A percentile compares a stretch with the other conserved stretches of the same genome.
Evolutionary conservation across 2,888 invertebrate genomes (phyloP).

Genomic region (Quadriops clusia): DNA sequence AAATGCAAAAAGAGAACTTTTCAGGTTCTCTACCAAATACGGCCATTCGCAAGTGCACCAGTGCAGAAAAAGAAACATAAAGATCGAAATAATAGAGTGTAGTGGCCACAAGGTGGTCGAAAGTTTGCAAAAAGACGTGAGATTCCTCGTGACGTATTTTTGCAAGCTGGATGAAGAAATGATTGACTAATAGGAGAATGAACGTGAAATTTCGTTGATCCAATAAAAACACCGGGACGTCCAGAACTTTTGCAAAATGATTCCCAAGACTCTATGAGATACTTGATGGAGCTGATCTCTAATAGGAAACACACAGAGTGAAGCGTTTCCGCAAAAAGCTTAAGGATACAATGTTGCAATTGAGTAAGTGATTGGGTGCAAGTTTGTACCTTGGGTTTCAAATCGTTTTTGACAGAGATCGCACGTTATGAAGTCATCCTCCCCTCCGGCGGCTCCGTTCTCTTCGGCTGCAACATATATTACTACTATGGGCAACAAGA

Average conservation of each 20-base stretch:
- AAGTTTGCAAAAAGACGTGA: too few relatives aligned
- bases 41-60: too few relatives aligned
- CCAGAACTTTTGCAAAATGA: slow-evolving; percentile 17
- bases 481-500: slow-evolving; percentile 3
- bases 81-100: too few relatives aligned
- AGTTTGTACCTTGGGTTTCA: slow-evolving; percentile 60
- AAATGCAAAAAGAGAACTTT: neutral
- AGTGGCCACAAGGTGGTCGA: too few relatives aligned
- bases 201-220: too few relatives aligned
- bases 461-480: slow-evolving; percentile 19
- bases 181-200: too few relatives aligned
- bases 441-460: slow-evolving; percentile 33
- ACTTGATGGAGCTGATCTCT: neutral
- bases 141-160: too few relatives aligned
- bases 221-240: too few relatives aligned
- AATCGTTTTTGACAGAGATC: slow-evolving; percentile 67
- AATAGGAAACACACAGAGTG: slow-evolving; percentile 5
- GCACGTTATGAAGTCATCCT: slow-evolving; percentile 53
- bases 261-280: slow-evolving; percentile 12
- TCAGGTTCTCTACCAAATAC: too few relatives aligned
- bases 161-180: too few relatives aligned
- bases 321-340: slow-evolving; percentile 8
- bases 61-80: too few relatives aligned
- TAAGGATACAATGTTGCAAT: slow-evolving; percentile 9
- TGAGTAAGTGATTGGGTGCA: neutral